Evolutionary conservation across 2,113 vertebrate species (phyloP).

Genomic region (Pycnonotus jocosus): DNA sequence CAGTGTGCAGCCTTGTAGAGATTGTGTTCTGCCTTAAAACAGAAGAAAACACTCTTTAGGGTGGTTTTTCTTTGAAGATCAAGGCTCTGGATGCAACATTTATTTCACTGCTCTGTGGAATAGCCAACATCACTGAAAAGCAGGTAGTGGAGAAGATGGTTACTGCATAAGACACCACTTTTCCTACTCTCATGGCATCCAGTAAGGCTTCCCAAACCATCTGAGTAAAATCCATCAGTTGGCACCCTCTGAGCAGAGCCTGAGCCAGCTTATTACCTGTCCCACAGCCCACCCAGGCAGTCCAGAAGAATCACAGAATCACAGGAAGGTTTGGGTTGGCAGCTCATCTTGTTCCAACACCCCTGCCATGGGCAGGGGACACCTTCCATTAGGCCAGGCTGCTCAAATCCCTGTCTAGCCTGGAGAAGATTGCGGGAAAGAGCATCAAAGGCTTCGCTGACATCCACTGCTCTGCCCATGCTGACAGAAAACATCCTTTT

Average conservation of each 20-base stretch:
- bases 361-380: not conserved
- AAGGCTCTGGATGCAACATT: not conserved
- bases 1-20: not conserved
- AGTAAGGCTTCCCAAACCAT: not conserved
- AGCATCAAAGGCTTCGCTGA: accelerated
- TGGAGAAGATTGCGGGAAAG: not conserved
- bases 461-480: not conserved
- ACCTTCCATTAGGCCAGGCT: not conserved
- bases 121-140: not conserved
- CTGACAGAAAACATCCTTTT: not conserved
- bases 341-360: not conserved
- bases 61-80: not conserved
- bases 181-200: not conserved
- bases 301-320: not conserved
- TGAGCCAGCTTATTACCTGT: not conserved
- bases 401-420: not conserved
- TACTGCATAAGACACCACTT: not conserved
- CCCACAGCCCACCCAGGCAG: not conserved
- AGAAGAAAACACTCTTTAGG: not conserved
- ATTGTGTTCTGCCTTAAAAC: not conserved
- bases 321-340: not conserved
- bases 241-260: not conserved
- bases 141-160: not conserved
- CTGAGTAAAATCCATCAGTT: not conserved
- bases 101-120: not conserved